A percentile compares a stretch with the other conserved stretches of the same genome.
Conservation (phyloP, 2,888 invertebrate species). For the Orthosia gracilis region DNA sequence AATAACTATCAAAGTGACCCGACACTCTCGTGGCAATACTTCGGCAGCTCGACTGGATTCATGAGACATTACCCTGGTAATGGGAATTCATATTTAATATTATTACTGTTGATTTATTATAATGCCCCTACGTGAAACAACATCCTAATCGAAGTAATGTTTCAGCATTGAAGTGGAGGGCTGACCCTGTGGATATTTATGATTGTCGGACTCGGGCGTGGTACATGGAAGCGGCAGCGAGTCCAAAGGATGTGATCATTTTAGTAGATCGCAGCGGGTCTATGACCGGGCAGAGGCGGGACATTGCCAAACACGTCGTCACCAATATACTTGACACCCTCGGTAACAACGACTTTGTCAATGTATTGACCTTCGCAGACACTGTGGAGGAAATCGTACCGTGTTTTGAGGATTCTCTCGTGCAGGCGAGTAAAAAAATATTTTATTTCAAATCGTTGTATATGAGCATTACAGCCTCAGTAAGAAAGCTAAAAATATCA, state of each 20-base stretch:
- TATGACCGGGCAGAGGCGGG: slow-evolving; percentile 96
- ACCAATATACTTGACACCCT: slow-evolving; percentile 98
- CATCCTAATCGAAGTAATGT: slow-evolving; percentile 30
- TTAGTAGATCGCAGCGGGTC: slow-evolving; percentile 97
- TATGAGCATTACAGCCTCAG: neutral
- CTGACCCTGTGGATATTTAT: slow-evolving; percentile 97
- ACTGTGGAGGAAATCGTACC: slow-evolving; percentile 95
- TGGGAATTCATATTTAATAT: slow-evolving; percentile 6
- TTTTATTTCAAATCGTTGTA: neutral
- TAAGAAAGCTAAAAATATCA: neutral
- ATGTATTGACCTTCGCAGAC: slow-evolving; percentile 97
- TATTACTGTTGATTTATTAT: slow-evolving; percentile 3
- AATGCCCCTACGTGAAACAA: neutral
- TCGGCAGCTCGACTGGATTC: slow-evolving; percentile 99
- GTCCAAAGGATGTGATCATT: slow-evolving; percentile 98
- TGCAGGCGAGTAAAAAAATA: slow-evolving; percentile 93
- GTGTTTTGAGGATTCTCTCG: slow-evolving; percentile 97
- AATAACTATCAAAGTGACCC: slow-evolving; percentile 97
- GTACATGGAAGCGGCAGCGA: slow-evolving; percentile 99
- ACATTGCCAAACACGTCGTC: slow-evolving; percentile 97
- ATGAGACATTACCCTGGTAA: slow-evolving; percentile 98
- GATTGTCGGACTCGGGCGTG: slow-evolving; percentile 98
- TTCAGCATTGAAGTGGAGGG: slow-evolving; percentile 94
- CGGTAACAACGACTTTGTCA: slow-evolving; percentile 99
- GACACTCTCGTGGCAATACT: slow-evolving; percentile 99